Conservation (phyloP, 2,888 invertebrate species). For the Eupelmus urozonus region DNA sequence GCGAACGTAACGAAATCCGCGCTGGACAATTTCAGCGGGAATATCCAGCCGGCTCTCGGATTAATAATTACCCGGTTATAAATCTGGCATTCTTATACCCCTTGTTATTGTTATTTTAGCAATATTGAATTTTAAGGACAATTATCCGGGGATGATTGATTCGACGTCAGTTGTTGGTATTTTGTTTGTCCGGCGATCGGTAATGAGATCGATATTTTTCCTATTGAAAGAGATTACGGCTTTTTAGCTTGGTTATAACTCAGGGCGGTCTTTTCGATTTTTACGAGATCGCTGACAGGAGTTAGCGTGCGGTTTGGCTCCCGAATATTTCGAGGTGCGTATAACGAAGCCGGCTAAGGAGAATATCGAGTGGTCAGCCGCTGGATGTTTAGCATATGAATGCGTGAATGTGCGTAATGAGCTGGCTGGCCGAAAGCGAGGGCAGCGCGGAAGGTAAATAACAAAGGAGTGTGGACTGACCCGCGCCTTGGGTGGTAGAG, state of each 20-base stretch:
- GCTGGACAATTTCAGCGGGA: constrained; percentile 12
- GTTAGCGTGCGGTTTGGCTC: constrained; percentile 56
- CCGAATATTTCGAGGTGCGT: background rate
- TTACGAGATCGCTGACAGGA: constrained; percentile 65
- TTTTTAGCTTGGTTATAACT: constrained; percentile 54
- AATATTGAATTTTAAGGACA: constrained; percentile 31
- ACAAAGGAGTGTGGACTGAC: background rate
- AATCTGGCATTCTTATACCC: constrained; percentile 30
- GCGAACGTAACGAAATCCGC: constrained; percentile 47
- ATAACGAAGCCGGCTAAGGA: constrained; percentile 36
- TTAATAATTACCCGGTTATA: constrained; percentile 25
- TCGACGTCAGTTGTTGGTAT: background rate
- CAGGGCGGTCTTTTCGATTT: constrained; percentile 62
- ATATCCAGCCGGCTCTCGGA: background rate
- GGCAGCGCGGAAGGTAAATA: constrained; percentile 25
- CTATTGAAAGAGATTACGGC: background rate
- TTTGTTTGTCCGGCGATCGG: background rate
- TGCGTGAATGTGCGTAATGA: constrained; percentile 1
- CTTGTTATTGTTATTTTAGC: constrained; percentile 17
- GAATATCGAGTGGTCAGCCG: background rate
- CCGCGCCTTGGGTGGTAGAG: background rate
- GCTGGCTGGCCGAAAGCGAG: background rate
- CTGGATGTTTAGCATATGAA: constrained; percentile 44
- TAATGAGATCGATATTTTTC: constrained; percentile 25
- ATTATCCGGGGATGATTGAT: constrained; percentile 12